Conservation (phyloP, 37 sponge, comb jelly and placozoan genomes). For the Chondrosia reniformis region DNA sequence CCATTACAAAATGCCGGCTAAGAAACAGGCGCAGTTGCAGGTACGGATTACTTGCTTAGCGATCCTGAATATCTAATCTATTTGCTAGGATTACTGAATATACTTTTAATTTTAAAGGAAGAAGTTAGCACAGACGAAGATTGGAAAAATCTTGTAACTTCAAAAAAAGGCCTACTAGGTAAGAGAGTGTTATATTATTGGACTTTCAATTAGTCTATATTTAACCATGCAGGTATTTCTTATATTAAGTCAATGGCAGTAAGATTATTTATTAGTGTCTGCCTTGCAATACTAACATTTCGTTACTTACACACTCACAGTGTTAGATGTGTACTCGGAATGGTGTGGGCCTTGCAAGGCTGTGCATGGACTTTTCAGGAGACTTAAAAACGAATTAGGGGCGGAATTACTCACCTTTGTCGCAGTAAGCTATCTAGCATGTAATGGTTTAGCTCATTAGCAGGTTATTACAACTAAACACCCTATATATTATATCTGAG, state of each 20-base stretch:
- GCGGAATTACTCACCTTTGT: conserved; percentile 17
- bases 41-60: conserved; percentile 22
- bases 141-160: conserved; percentile 55
- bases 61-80: not conserved
- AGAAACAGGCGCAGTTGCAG: conserved; percentile 76
- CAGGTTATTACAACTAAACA: too few relatives aligned
- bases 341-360: conserved; percentile 50
- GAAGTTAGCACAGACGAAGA: conserved; percentile 58
- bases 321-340: conserved; percentile 36
- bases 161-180: conserved; percentile 65
- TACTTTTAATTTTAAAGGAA: conserved; percentile 13
- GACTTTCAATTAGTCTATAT: too few relatives aligned
- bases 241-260: not conserved
- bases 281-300: not conserved
- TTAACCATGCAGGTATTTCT: not conserved
- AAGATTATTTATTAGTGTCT: not conserved
- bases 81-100: not conserved
- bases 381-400: conserved; percentile 27
- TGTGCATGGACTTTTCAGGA: conserved; percentile 17
- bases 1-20: conserved; percentile 68
- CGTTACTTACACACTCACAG: too few relatives aligned
- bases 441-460: not conserved
- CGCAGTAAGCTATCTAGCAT: conserved; percentile 8
- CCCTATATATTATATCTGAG: too few relatives aligned
- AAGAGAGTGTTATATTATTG: not conserved